phyloP scores from a whole-genome alignment of 2,888 invertebrate genomes.

The Phengaris alcon region DNA sequence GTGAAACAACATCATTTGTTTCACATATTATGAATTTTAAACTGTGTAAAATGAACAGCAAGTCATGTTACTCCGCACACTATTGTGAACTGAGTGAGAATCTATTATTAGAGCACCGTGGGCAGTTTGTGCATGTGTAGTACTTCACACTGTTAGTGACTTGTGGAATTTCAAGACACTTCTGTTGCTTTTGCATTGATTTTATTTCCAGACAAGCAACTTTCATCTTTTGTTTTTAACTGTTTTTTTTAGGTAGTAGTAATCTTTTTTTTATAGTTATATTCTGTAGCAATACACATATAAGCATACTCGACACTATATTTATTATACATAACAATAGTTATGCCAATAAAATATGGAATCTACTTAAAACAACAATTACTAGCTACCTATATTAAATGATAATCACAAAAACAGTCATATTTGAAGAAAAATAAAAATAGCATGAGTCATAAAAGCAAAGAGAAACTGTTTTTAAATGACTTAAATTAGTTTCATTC shows the following conservation, averaged over 20 bases:
- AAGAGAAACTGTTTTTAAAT: no score
- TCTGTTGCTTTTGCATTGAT: constrained; percentile 14
- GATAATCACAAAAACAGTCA: no score
- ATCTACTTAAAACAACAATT: no score
- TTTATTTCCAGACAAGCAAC: neutral
- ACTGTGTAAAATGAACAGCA: constrained; percentile 30
- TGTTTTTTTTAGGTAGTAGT: neutral
- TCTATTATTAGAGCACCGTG: constrained; percentile 70
- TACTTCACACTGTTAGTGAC: constrained; percentile 32
- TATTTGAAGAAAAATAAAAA: no score
- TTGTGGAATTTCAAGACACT: constrained; percentile 22
- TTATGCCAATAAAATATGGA: no score
- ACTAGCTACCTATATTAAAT: no score
- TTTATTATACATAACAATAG: no score
- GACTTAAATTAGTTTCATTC: no score
- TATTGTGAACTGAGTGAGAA: constrained; percentile 47
- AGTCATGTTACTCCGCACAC: constrained; percentile 36
- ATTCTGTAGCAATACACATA: no score
- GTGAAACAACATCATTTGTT: constrained; percentile 5
- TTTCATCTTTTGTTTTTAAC: neutral
- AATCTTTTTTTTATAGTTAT: neutral
- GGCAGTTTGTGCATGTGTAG: constrained; percentile 47
- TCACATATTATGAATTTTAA: constrained; percentile 37
- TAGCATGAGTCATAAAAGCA: no score
- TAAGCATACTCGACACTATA: no score